Evolutionary conservation across 2,888 invertebrate genomes (phyloP).

Genomic region (Ophonus ardosiacus): DNA sequence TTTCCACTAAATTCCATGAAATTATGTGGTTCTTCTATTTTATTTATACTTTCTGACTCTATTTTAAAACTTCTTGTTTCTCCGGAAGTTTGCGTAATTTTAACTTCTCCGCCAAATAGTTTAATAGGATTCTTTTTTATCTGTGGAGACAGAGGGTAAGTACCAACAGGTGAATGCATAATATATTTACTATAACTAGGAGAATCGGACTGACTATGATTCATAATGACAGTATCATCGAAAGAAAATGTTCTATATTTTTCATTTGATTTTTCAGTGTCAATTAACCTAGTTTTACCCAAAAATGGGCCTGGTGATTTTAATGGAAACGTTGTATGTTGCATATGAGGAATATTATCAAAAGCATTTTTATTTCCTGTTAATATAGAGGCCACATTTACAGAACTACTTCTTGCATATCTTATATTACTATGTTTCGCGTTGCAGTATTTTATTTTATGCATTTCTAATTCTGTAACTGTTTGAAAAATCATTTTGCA

Average conservation of each 20-base stretch:
- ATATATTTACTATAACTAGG: conserved; percentile 59
- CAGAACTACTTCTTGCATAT: conserved; percentile 74
- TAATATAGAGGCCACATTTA: conserved; percentile 75
- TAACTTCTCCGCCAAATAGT: conserved; percentile 88
- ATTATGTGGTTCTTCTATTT: conserved; percentile 68
- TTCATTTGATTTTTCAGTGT: conserved; percentile 73
- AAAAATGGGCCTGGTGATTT: conserved; percentile 90
- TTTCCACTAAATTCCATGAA: conserved; percentile 71
- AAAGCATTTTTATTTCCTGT: conserved; percentile 75
- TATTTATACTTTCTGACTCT: conserved; percentile 70
- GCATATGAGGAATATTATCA: conserved; percentile 74
- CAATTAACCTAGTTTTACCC: conserved; percentile 89
- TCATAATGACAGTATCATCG: conserved; percentile 71
- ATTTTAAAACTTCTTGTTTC: conserved; percentile 80
- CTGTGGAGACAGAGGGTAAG: conserved; percentile 60
- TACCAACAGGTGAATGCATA: conserved; percentile 58
- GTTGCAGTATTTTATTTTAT: conserved; percentile 89
- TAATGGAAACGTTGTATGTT: conserved; percentile 77
- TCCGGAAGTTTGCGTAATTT: conserved; percentile 84
- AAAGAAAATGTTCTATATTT: conserved; percentile 75
- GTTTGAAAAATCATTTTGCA: conserved; percentile 89
- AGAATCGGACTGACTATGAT: conserved; percentile 59
- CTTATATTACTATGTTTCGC: conserved; percentile 75
- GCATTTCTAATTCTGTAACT: conserved; percentile 88
- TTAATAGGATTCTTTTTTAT: conserved; percentile 76